Conservation (phyloP, 2,113 vertebrate genomes). For the Crotalus horridus region DNA sequence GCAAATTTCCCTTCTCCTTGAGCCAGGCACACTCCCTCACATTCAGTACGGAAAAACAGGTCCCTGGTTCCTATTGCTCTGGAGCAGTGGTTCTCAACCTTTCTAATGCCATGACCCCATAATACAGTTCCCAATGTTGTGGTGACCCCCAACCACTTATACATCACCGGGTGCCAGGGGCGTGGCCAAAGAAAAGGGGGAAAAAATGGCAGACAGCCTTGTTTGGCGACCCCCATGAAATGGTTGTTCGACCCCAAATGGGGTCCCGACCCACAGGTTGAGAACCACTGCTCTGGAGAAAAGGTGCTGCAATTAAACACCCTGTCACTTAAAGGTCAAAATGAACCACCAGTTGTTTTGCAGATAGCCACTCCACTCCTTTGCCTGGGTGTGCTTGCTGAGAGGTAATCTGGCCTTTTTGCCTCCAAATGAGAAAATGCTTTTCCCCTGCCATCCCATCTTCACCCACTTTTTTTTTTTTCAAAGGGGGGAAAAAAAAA, state of each 20-base stretch:
- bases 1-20: neutral
- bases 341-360: neutral
- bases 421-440: neutral
- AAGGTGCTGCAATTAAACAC: neutral
- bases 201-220: too few species aligned
- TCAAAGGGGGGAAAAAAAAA: too few species aligned
- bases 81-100: too few species aligned
- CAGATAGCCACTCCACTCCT: neutral
- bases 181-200: too few species aligned
- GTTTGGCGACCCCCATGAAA: too few species aligned
- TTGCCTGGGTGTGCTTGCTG: neutral
- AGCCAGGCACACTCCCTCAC: neutral
- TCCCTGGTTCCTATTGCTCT: neutral
- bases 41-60: too few species aligned
- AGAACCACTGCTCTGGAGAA: neutral
- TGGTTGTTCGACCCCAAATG: too few species aligned
- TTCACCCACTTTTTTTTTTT: neutral
- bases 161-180: too few species aligned
- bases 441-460: neutral
- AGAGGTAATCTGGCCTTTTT: neutral
- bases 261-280: too few species aligned
- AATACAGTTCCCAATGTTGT: too few species aligned
- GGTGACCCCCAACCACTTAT: too few species aligned
- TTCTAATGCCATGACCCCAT: too few species aligned
- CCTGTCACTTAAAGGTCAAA: neutral